Percentiles rank a stretch among this genome's conserved stretches.
Conservation (phyloP, 2,797 vertebrate genomes). For the Anomalospiza imberbis region DNA sequence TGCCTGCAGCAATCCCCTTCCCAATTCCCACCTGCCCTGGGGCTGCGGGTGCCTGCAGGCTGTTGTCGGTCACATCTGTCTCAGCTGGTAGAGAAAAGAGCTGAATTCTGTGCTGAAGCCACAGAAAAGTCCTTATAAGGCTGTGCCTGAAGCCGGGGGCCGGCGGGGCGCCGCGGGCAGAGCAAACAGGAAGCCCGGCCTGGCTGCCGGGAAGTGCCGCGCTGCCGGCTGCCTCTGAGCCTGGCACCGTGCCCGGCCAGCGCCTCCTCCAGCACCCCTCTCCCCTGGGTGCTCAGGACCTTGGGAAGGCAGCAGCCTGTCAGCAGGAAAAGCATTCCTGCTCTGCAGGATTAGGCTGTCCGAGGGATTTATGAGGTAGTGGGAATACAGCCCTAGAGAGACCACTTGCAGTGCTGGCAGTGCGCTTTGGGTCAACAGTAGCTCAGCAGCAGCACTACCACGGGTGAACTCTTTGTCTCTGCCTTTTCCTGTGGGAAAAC, state of each 20-base stretch:
- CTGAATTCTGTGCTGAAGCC: neutral
- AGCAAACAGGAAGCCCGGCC: neutral
- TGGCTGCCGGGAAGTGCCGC: neutral
- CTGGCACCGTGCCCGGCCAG: fast-evolving
- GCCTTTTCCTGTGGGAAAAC: neutral
- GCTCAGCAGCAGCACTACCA: neutral
- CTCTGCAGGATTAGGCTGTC: neutral
- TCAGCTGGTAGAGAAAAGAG: neutral
- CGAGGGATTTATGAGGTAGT: neutral
- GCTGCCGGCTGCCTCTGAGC: fast-evolving
- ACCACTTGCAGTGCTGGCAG: neutral
- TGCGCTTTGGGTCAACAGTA: neutral
- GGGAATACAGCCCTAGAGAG: neutral
- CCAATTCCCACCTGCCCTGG: neutral
- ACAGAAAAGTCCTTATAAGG: constrained; percentile 35
- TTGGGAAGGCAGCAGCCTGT: neutral
- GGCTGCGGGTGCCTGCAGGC: neutral
- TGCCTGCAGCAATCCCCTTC: neutral
- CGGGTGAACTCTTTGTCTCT: neutral
- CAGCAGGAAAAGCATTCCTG: neutral
- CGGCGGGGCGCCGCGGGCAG: neutral
- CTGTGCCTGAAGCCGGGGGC: neutral
- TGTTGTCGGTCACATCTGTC: neutral
- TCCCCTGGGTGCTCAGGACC: neutral
- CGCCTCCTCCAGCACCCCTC: neutral